Base-by-base conservation (phyloP, 92 coral and sea anemone species). In the Scolanthus callimorphus region DNA sequence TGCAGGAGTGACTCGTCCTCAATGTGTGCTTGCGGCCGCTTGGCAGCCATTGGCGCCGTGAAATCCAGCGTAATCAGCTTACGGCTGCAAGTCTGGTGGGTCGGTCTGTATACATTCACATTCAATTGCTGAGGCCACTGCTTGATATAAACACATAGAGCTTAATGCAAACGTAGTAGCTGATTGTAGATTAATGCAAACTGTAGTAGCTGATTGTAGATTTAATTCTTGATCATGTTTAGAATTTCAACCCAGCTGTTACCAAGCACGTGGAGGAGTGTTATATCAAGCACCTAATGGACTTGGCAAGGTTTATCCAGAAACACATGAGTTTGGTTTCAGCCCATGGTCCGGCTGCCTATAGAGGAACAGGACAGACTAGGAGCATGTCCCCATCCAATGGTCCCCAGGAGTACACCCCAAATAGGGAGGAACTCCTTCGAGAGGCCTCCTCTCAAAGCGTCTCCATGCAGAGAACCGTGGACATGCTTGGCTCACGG, bases 401-500 rank as follows among this genome's bases (percentile, higher is more conserved):
- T 19, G 52, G 52, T 4, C 52, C 52, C 8, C 52, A 46, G 17
- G 52, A 46, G 17, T 21, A 46, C 23, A 46, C 52, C 22, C 52
- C 52, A 46, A 9, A 20, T 4, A 21, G 17, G 52, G 52, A 9
- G 17, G 52, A 46, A 10, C 52, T 46, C 22, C 52, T 9, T 4
- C 12, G 12, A 4, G 52, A 46, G 23, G 23, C 52, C 6, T 4
- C 22, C 4, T 46, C 22, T 46, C 52, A 20, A 11, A 46, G 52
- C 17, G 52, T 21, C 12, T 9, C 11, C 12, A 82, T 67, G 56
- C 66, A 52, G 1, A 39, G 25, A 0, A 82, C 74, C 34, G 11
- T 69, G 4, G 88, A 74, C 50, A 80, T 45, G 17, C n/a, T 81
- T 65, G 29, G 88, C 4, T 34, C 50, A 2, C 25, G 34, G 20